These are phyloP conservation scores for Falco punctatus DNA, from an alignment of 2,113 vertebrate species.

Conservation along the genomic window DNA sequence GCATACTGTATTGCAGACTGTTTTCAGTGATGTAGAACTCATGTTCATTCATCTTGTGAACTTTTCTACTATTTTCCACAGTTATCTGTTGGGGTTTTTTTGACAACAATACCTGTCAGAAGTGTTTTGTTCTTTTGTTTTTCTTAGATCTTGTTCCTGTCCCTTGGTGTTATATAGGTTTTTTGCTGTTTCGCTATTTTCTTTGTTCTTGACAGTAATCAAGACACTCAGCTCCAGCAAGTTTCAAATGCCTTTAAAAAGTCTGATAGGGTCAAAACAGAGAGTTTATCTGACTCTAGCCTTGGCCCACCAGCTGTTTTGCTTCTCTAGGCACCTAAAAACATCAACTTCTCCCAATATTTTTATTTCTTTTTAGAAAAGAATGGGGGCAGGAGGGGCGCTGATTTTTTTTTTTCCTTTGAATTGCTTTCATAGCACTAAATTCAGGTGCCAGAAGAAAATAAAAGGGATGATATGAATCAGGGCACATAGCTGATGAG, in stretches of 20 bases:
- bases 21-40: neutral
- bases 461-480: neutral
- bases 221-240: neutral
- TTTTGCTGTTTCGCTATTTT: neutral
- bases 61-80: neutral
- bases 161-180: neutral
- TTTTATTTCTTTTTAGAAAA: neutral
- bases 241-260: neutral
- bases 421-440: neutral
- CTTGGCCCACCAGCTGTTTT: neutral
- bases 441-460: neutral
- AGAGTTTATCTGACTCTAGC: neutral
- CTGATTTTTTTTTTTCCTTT: neutral
- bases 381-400: fast-evolving
- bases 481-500: neutral
- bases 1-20: neutral
- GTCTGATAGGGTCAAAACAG: neutral
- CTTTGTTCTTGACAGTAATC: neutral
- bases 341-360: neutral
- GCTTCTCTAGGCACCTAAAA: neutral
- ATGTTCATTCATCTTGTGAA: neutral
- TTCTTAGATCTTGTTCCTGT: neutral
- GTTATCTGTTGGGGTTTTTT: neutral
- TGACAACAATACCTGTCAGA: neutral
- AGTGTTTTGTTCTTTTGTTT: conserved; percentile 14